Evolutionary conservation across 2,797 vertebrate genomes (phyloP).

Genomic region (Chrosomus eos): DNA sequence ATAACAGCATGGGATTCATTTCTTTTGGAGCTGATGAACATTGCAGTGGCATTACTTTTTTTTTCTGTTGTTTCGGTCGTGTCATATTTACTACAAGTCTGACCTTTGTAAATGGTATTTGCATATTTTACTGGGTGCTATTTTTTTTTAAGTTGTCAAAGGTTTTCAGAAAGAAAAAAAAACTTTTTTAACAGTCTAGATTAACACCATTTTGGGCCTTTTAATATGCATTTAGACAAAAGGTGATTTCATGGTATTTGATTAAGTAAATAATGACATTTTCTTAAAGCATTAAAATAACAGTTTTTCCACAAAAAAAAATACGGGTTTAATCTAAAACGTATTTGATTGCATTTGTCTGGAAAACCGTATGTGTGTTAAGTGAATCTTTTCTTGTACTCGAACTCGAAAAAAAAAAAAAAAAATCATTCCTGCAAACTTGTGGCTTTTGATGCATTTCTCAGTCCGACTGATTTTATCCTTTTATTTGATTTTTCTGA

Average conservation of each 20-base stretch:
- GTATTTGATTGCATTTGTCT: slow-evolving; percentile 76
- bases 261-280: slow-evolving; percentile 53
- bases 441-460: slow-evolving; percentile 25
- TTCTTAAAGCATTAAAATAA: slow-evolving; percentile 65
- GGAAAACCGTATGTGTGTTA: slow-evolving; percentile 71
- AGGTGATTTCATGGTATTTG: slow-evolving; percentile 70
- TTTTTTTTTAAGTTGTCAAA: slow-evolving; percentile 66
- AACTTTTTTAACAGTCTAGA: slow-evolving; percentile 79
- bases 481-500: slow-evolving; percentile 7
- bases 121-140: slow-evolving; percentile 80
- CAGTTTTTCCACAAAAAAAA: slow-evolving; percentile 73
- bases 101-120: slow-evolving; percentile 79
- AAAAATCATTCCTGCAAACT: slow-evolving; percentile 40
- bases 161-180: slow-evolving; percentile 67
- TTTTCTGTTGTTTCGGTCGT: slow-evolving; percentile 42
- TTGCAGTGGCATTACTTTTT: slow-evolving; percentile 72
- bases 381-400: slow-evolving; percentile 53
- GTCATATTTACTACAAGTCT: slow-evolving; percentile 65
- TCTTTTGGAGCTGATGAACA: slow-evolving; percentile 75
- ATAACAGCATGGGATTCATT: slow-evolving; percentile 76
- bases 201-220: slow-evolving; percentile 86
- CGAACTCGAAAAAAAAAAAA: slow-evolving; percentile 12
- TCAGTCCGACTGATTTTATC: slow-evolving; percentile 2
- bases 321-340: slow-evolving; percentile 80
- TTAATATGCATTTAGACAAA: slow-evolving; percentile 78